Evolutionary conservation across 2,797 vertebrate species (phyloP), one percentile per base, ranked within the genome.

Genomic region (Paedocypris micromegethes): DNA sequence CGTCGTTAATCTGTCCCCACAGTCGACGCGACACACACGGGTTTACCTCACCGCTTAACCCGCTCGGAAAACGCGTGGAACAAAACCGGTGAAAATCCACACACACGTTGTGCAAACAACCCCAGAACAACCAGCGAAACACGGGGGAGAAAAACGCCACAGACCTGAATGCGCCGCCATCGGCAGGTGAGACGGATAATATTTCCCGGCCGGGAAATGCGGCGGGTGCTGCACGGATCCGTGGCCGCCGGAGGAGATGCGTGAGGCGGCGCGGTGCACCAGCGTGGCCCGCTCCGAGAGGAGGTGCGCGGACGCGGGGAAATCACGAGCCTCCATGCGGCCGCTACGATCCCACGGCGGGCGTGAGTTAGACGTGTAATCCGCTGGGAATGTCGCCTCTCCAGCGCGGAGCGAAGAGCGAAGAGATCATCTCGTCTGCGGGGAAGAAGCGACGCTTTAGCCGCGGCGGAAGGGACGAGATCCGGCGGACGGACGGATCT

Each of bases 111-210:
- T 47, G 46, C 8, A 47, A 47, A 47, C 5, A 56, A 23, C 5
- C 41, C 9, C 3, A 3, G 9, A 57, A 58, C 7, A 2, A 49
- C 41, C 38, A 65, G 5, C 5, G 48, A 46, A 58, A n/a, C 3
- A n/a, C 8, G 23, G 2, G 23, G 49, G 23, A 1, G 58, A 7
- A 47, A 40, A 58, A 6, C 6, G 42, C 9, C 5, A 84, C 90
- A 86, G 81, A 98, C 95, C 95, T 95, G 95, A 91, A 87, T 97
- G 95, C 70, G 94, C 89, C 85, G 94, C 93, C 95, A 97, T 94
- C 79, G 93, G 92, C 86, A 98, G 90, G 86, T 95, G 93, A 42
- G 94, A 91, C 3, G 94, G 92, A 81, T 97, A 97, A 83, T 95
- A 98, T 86, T 98, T 97, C 77, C 92, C 92, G 49, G 93, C 88